Conservation (phyloP, 2,797 vertebrate genomes). For the Xiphophorus birchmanni region DNA sequence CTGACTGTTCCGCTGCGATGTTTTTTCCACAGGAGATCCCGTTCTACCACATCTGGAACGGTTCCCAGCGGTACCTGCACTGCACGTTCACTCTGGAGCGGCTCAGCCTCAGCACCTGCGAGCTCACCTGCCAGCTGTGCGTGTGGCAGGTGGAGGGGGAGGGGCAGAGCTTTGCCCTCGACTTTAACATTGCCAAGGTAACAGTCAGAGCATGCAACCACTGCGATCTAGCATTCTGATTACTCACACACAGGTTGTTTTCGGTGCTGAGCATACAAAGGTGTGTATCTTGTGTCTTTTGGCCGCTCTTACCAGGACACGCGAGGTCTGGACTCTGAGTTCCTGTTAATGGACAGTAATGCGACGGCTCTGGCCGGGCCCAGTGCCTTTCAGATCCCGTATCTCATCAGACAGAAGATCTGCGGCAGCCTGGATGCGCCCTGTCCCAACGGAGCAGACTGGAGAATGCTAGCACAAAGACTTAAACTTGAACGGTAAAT, state of each 20-base stretch:
- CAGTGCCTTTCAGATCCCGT: slow-evolving; percentile 99
- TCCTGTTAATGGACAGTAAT: slow-evolving; percentile 89
- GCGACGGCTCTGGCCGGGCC: slow-evolving; percentile 94
- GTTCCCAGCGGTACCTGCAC: slow-evolving; percentile 93
- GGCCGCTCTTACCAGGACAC: slow-evolving; percentile 83
- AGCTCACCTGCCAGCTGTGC: slow-evolving; percentile 97
- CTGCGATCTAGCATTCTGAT: not conserved
- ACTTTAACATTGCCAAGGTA: slow-evolving; percentile 98
- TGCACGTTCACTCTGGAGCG: slow-evolving; percentile 98
- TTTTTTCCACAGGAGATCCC: slow-evolving; percentile 89
- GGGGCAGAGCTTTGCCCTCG: slow-evolving; percentile 94
- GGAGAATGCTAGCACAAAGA: slow-evolving; percentile 97
- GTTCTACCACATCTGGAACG: slow-evolving; percentile 98
- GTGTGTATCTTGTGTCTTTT: not conserved
- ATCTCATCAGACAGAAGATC: slow-evolving; percentile 99
- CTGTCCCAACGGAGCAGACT: slow-evolving; percentile 93
- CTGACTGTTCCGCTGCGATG: slow-evolving; percentile 49
- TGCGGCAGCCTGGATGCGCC: slow-evolving; percentile 96
- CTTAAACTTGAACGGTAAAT: slow-evolving; percentile 95
- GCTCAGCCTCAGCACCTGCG: slow-evolving; percentile 91
- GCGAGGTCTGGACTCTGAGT: slow-evolving; percentile 88
- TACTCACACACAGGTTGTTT: not conserved
- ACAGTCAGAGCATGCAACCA: not conserved
- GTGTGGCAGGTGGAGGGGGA: slow-evolving; percentile 99
- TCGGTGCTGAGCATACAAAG: not conserved